phyloP scores from a whole-genome alignment of 2,888 invertebrate species.

The Cheilosia vernalis region DNA sequence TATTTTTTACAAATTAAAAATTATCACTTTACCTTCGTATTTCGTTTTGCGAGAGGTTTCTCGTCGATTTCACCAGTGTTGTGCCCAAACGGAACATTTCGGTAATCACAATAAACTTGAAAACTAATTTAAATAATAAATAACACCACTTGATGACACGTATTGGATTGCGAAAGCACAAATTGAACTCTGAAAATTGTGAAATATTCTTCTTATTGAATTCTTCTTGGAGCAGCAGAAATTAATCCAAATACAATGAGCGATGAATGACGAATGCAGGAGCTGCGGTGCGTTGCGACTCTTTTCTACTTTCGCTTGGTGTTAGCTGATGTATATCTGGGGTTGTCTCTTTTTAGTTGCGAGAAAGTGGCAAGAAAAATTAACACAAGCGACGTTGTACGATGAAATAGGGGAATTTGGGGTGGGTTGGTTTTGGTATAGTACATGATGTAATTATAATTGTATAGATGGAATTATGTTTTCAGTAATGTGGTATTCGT shows the following conservation, averaged over 20 bases:
- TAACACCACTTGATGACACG: background rate
- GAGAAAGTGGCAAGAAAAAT: slow-evolving; percentile 10
- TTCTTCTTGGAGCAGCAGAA: slow-evolving; percentile 24
- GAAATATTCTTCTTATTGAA: background rate
- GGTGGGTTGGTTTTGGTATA: background rate
- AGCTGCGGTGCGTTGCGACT: slow-evolving; percentile 17
- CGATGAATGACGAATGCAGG: slow-evolving; percentile 59
- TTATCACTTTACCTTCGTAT: slow-evolving; percentile 53
- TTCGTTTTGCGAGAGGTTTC: slow-evolving; percentile 63
- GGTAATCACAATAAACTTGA: slow-evolving; percentile 3
- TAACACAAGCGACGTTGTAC: slow-evolving; percentile 37
- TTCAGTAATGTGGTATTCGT: too few relatives aligned
- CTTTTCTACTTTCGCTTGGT: slow-evolving; percentile 49
- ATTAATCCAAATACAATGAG: slow-evolving; percentile 21
- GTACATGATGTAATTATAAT: too few relatives aligned
- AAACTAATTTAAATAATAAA: slow-evolving; percentile 2
- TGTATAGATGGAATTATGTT: too few relatives aligned
- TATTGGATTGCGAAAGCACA: slow-evolving; percentile 6
- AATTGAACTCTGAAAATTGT: background rate
- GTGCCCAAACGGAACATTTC: slow-evolving; percentile 67
- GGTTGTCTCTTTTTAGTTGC: slow-evolving; percentile 47
- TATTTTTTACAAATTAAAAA: slow-evolving; percentile 1
- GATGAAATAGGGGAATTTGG: slow-evolving; percentile 15
- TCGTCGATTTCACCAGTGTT: slow-evolving; percentile 55
- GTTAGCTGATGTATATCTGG: background rate